These are phyloP conservation scores for Cheumatopsyche charites DNA, from an alignment of 1,140 invertebrate species.

Conservation along the genomic window DNA sequence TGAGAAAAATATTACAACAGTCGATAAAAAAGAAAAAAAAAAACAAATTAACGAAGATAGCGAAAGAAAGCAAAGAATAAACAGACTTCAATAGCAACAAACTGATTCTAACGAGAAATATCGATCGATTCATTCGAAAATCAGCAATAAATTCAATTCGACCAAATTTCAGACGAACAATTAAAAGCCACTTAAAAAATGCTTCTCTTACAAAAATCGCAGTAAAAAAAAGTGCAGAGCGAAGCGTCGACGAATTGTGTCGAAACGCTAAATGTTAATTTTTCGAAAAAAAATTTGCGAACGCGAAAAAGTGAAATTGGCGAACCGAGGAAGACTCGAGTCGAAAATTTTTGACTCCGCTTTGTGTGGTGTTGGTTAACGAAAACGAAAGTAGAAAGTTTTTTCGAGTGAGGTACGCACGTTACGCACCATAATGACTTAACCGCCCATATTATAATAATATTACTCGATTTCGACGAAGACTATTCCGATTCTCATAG, in stretches of 20 bases:
- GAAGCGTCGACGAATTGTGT: too few relatives aligned
- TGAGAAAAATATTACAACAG: not conserved
- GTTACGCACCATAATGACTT: slow-evolving; percentile 33
- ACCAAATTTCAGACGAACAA: too few relatives aligned
- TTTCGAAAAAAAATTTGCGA: slow-evolving; percentile 6
- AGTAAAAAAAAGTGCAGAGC: too few relatives aligned
- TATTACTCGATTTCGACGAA: not conserved
- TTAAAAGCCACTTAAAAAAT: too few relatives aligned
- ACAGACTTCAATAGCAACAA: too few relatives aligned
- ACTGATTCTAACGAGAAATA: too few relatives aligned
- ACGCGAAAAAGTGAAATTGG: slow-evolving; percentile 33
- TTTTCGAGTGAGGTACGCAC: slow-evolving; percentile 28
- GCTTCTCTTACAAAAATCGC: too few relatives aligned
- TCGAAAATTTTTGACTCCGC: slow-evolving; percentile 34
- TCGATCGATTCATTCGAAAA: too few relatives aligned
- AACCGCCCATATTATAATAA: slow-evolving; percentile 9
- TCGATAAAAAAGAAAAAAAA: not conserved
- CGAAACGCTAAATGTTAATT: not conserved
- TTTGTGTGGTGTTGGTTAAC: slow-evolving; percentile 21
- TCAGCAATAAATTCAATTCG: too few relatives aligned
- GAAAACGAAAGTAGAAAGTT: slow-evolving; percentile 40
- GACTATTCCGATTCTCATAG: too few relatives aligned
- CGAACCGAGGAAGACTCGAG: slow-evolving; percentile 17
- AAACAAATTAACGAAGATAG: too few relatives aligned
- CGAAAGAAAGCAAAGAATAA: too few relatives aligned